Evolutionary conservation across 2,113 vertebrate genomes (phyloP), one percentile per base, ranked within the genome.

Genomic region (Dasyornis broadbenti): DNA sequence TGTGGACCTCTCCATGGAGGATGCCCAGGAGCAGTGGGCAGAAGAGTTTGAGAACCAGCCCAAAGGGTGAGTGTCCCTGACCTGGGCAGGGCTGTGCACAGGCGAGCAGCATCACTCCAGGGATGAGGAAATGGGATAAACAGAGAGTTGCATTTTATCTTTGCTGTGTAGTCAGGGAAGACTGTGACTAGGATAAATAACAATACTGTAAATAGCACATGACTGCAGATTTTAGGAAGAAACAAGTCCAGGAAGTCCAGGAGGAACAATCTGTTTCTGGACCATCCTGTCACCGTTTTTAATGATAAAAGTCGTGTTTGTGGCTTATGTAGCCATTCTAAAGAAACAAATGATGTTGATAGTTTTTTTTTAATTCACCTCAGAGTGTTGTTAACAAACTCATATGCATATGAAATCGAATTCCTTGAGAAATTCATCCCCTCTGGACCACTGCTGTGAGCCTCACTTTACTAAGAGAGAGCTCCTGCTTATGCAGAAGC

Each of bases 1-100:
- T 9, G 97, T 99, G 63, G 99, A 99, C 95, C 98, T 99, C 66
- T 99, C 99, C 95, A 97, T 98, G 8, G 99, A 99, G 91, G 98
- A 99, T 65, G 98, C 98, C 77, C 98, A 98, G 89, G 98, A 98
- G 94, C 99, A 99, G 91, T 99, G 99, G 99, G 98, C 98, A 96
- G 99, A 99, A 95, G 99, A 99, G 94, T 99, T 99, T 97, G 99
- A 99, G 97, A 99, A 95, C 94, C 98, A 98, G 39, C 98, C 98
- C 12, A 98, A 98, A 60, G 99, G 99, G 99, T 99, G 97, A 98
- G 99, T 98, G 85, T 76, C 85, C 82, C 54, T 52, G 39, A 3
- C 45, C 37, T 4, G 2, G 2, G 2, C 11, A 59, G 37, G 22
- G n/a, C 31, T 4, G 13, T 57, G 31, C 33, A 24, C 22, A 27